phyloP scores from a whole-genome alignment of 1,140 invertebrate species.

The Chionoecetes opilio region DNA sequence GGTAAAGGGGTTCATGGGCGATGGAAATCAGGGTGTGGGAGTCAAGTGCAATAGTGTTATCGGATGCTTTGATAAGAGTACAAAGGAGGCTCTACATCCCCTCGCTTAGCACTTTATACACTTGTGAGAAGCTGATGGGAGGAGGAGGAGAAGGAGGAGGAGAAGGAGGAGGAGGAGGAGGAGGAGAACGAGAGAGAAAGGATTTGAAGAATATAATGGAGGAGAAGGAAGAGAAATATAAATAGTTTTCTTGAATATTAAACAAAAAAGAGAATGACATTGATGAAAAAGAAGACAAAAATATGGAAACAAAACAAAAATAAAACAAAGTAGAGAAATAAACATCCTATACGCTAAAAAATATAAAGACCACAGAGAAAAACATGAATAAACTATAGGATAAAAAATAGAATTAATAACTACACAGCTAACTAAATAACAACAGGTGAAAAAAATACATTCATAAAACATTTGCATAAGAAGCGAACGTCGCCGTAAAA shows the following conservation, averaged over 20 bases:
- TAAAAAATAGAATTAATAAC: too few species aligned
- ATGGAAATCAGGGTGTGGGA: neutral
- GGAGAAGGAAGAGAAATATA: neutral
- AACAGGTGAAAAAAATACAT: neutral
- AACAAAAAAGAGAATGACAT: neutral
- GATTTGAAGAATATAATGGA: neutral
- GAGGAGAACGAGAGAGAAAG: neutral
- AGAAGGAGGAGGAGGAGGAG: conserved; percentile 7
- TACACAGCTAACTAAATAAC: too few species aligned
- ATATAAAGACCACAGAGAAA: too few species aligned
- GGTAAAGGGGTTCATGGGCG: too few species aligned
- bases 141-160: neutral
- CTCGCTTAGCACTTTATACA: conserved; percentile 62
- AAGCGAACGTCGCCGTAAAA: neutral
- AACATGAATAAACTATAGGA: too few species aligned
- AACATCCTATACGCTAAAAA: too few species aligned
- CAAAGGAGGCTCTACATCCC: conserved; percentile 20
- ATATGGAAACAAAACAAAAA: neutral
- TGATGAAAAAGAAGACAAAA: neutral
- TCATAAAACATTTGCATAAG: neutral
- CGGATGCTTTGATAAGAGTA: conserved; percentile 48
- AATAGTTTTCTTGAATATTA: neutral
- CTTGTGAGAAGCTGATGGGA: neutral
- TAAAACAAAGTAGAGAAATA: too few species aligned
- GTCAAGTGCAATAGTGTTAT: conserved; percentile 27